phyloP scores from a whole-genome alignment of 2,797 vertebrate genomes.

The Pseudomugil gertrudae region DNA sequence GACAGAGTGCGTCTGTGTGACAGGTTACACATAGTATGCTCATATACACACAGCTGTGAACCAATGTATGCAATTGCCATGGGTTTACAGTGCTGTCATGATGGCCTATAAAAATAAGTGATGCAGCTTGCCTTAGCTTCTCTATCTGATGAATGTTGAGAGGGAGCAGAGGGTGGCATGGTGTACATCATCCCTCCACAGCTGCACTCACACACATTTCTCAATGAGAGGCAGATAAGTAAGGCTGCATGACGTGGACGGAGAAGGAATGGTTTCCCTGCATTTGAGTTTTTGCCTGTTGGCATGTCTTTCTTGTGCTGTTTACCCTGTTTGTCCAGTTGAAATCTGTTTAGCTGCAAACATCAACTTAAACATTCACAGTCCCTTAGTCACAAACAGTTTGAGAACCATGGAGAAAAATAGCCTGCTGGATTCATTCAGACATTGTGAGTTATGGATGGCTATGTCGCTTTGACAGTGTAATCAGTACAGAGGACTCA shows the following conservation, averaged over 20 bases:
- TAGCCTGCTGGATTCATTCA: constrained; percentile 41
- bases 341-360: constrained; percentile 18
- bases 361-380: constrained; percentile 23
- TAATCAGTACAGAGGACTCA: constrained; percentile 42
- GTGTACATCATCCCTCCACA: constrained; percentile 68
- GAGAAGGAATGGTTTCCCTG: constrained; percentile 38
- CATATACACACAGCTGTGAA: constrained; percentile 16
- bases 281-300: neutral
- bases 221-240: constrained; percentile 69
- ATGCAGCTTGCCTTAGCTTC: constrained; percentile 56
- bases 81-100: constrained; percentile 63
- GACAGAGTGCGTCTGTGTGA: constrained; percentile 38
- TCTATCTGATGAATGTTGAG: constrained; percentile 73
- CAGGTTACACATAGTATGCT: constrained; percentile 26
- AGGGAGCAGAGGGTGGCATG: constrained; percentile 54
- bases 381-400: constrained; percentile 12
- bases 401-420: constrained; percentile 31
- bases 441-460: constrained; percentile 59
- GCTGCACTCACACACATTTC: constrained; percentile 44
- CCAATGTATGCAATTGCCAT: constrained; percentile 49
- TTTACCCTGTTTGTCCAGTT: constrained; percentile 12
- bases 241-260: constrained; percentile 38
- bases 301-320: constrained; percentile 24
- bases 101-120: constrained; percentile 77
- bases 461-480: constrained; percentile 45